These are phyloP conservation scores for Metopia argyrocephala DNA, from an alignment of 2,888 invertebrate species.

Conservation along the genomic window DNA sequence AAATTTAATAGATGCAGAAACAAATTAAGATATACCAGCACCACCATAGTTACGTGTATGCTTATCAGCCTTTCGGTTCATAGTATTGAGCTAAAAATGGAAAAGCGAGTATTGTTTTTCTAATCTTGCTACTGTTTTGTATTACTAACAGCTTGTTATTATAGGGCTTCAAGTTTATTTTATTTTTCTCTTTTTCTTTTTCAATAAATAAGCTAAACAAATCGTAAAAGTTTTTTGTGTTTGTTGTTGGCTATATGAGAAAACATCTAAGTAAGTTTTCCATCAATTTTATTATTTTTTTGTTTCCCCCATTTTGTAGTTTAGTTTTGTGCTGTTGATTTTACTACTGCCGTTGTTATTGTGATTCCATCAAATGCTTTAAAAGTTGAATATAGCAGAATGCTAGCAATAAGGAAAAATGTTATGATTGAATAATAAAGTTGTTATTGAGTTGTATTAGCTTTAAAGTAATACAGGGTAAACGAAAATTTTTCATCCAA, in stretches of 20 bases:
- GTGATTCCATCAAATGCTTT: neutral
- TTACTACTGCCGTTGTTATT: neutral
- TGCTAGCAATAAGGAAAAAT: slow-evolving; percentile 48
- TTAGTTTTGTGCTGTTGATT: neutral
- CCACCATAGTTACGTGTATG: too few relatives aligned
- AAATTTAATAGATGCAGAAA: neutral
- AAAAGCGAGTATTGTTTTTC: too few relatives aligned
- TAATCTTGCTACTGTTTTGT: too few relatives aligned
- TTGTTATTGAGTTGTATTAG: neutral
- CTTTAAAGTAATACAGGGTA: neutral
- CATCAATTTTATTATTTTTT: slow-evolving; percentile 27
- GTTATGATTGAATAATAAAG: slow-evolving; percentile 49
- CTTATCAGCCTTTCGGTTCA: too few relatives aligned
- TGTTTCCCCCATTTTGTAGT: too few relatives aligned
- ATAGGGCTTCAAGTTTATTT: neutral
- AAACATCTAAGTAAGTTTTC: slow-evolving; percentile 9
- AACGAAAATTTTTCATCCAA: neutral
- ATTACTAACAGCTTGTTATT: neutral
- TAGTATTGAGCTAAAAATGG: too few relatives aligned
- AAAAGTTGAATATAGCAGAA: slow-evolving; percentile 19
- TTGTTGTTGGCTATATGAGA: neutral
- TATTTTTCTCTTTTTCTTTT: neutral
- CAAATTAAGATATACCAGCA: too few relatives aligned
- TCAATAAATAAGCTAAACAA: slow-evolving; percentile 23
- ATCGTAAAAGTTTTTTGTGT: slow-evolving; percentile 41